These are phyloP conservation scores for Megathymus violae DNA, from an alignment of 1,140 invertebrate species.

Conservation along the genomic window DNA sequence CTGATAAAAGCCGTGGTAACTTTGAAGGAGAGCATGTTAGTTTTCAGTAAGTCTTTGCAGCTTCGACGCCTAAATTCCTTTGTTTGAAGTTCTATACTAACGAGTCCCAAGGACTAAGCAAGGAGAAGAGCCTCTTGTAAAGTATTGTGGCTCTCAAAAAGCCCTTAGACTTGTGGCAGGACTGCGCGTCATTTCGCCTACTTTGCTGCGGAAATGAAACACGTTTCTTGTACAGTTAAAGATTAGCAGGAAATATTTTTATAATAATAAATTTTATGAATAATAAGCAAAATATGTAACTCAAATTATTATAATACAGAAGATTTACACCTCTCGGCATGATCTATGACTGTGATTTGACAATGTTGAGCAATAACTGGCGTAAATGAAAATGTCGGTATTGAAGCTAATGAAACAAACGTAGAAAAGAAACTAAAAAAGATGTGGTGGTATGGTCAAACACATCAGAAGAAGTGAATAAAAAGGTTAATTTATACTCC, in stretches of 20 bases:
- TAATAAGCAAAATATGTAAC: no score
- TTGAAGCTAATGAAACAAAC: no score
- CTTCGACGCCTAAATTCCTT: not conserved
- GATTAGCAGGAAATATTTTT: no score
- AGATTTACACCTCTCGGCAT: no score
- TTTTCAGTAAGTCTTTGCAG: not conserved
- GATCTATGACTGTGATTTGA: no score
- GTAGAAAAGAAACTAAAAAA: no score
- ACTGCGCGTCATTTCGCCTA: constrained; percentile 12
- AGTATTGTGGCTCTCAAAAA: constrained; percentile 4
- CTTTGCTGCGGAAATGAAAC: not conserved
- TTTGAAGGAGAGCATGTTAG: not conserved
- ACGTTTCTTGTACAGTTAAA: no score
- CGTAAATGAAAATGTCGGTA: no score
- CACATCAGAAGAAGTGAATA: not conserved
- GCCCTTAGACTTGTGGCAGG: constrained; percentile 2
- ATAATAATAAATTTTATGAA: no score
- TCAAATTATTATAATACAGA: no score
- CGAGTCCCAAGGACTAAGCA: constrained; percentile 11
- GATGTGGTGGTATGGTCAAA: not conserved
- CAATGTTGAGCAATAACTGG: no score
- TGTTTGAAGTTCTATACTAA: not conserved
- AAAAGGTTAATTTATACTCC: constrained; percentile 20
- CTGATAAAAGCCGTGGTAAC: not conserved
- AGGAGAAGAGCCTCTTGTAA: not conserved